Conservation (phyloP, 1,140 invertebrate species). For the Anthonomus grandis region DNA sequence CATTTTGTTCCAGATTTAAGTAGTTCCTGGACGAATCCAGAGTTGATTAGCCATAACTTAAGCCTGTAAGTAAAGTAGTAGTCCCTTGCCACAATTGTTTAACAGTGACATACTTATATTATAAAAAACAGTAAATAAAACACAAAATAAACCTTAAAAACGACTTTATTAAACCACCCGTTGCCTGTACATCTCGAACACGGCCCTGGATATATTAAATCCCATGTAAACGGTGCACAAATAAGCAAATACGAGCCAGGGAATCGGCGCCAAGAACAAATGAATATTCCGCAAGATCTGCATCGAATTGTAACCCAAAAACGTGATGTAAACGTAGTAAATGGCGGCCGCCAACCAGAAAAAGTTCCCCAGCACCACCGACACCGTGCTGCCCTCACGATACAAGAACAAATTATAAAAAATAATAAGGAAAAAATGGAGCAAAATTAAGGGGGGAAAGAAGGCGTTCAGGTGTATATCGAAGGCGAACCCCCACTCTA, state of each 20-base stretch:
- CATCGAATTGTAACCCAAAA: slow-evolving; percentile 94
- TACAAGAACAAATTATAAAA: slow-evolving; percentile 81
- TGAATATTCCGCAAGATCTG: slow-evolving; percentile 87
- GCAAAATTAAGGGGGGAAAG: slow-evolving; percentile 89
- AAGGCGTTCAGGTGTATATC: slow-evolving; percentile 99
- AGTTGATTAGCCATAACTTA: no score
- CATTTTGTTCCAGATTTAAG: no score
- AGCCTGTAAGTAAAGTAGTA: no score
- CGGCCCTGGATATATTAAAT: slow-evolving; percentile 67
- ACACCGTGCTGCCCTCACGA: slow-evolving; percentile 65
- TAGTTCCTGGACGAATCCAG: no score
- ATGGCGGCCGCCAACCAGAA: slow-evolving; percentile 88
- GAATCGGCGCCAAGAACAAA: slow-evolving; percentile 82
- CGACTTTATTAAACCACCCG: slow-evolving; percentile 20
- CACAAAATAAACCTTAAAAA: no score
- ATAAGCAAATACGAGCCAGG: slow-evolving; percentile 75
- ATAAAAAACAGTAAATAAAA: no score
- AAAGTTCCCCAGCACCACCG: slow-evolving; percentile 85
- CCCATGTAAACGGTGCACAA: slow-evolving; percentile 69
- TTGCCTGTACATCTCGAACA: slow-evolving; percentile 65
- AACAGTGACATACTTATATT: no score
- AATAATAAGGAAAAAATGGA: slow-evolving; percentile 90
- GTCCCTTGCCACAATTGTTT: no score
- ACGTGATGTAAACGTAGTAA: slow-evolving; percentile 97
- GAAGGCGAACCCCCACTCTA: slow-evolving; percentile 99